Conservation (phyloP, 2,888 invertebrate genomes). For the Torymus auratus region DNA sequence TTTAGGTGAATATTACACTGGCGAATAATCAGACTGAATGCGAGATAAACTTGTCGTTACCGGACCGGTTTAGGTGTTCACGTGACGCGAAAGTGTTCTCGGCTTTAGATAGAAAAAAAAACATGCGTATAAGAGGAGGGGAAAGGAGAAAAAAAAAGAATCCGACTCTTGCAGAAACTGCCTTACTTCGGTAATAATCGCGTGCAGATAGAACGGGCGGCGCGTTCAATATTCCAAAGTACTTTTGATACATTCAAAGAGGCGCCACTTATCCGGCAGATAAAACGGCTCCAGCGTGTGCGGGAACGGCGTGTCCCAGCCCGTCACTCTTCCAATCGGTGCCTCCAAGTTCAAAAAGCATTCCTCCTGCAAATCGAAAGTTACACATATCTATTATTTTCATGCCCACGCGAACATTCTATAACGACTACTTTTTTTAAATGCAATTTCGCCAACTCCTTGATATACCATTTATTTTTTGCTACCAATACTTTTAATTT, state of each 20-base stretch:
- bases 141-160: slow-evolving; percentile 42
- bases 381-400: too few species aligned
- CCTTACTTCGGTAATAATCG: slow-evolving; percentile 50
- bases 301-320: slow-evolving; percentile 99
- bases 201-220: slow-evolving; percentile 27
- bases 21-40: slow-evolving; percentile 40
- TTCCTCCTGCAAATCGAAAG: slow-evolving; percentile 81
- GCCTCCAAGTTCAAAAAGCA: slow-evolving; percentile 98
- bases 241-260: slow-evolving; percentile 88
- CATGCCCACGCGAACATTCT: too few species aligned
- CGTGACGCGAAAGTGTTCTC: slow-evolving; percentile 59
- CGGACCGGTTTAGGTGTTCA: slow-evolving; percentile 58
- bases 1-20: slow-evolving; percentile 50
- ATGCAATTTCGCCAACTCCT: too few species aligned
- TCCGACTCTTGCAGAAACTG: slow-evolving; percentile 51
- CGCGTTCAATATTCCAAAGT: slow-evolving; percentile 83
- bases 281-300: slow-evolving; percentile 98
- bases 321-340: slow-evolving; percentile 91
- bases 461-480: not conserved
- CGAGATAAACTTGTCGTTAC: slow-evolving; percentile 56
- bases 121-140: not conserved
- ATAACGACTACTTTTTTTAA: too few species aligned
- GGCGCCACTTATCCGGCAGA: slow-evolving; percentile 95
- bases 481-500: not conserved
- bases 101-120: slow-evolving; percentile 22